Base-by-base conservation (phyloP, 2,888 invertebrate genomes). In the Galeruca laticollis region DNA sequence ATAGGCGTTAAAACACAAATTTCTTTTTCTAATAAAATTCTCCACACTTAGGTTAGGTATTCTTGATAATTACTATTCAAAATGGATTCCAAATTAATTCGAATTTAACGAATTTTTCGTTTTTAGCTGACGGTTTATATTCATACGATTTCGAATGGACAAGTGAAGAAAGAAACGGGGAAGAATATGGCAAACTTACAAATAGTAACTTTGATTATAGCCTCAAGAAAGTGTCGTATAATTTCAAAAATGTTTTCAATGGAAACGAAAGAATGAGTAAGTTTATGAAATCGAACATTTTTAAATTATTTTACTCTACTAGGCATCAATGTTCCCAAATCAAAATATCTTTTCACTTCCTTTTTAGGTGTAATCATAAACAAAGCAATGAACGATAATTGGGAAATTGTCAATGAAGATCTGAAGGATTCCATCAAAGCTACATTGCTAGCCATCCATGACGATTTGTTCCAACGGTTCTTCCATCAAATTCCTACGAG, bases 221-320 rank as follows among this genome's bases (percentile, higher is more conserved):
- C 2, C 15, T 76, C 2, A 59, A 69, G 35, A 67, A 63, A n/a
- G 72, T 74, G 1, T 13, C 60, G 9, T 77, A 72, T 33, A 20
- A 71, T 11, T 73, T 79, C 13, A 71, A 76, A 21, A 78, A 78
- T 67, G 35, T 80, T 8, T 77, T 80, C 35, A 74, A 75, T 35
- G 77, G 77, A 15, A 73, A 80, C 37, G 68, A 75, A 26, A 40
- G 13, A 21, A 62, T 79, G 49, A 78, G 79, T 76, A 69, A 71
- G 62, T 66, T 40, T 0, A 40, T 33, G 35, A 33, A 37, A 20
- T 47, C n/a, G 33, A 18, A 26, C 9, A 49, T n/a, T 0, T 20
- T 1, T 49, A 1, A 15, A 21, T 11, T 18, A 18, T n/a, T 33
- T 8, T 52, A n/a, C n/a, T 47, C 8, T 63, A 49, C 20, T 13